These are phyloP conservation scores for Hypothenemus hampei DNA, from an alignment of 1,140 invertebrate species.

Conservation along the genomic window DNA sequence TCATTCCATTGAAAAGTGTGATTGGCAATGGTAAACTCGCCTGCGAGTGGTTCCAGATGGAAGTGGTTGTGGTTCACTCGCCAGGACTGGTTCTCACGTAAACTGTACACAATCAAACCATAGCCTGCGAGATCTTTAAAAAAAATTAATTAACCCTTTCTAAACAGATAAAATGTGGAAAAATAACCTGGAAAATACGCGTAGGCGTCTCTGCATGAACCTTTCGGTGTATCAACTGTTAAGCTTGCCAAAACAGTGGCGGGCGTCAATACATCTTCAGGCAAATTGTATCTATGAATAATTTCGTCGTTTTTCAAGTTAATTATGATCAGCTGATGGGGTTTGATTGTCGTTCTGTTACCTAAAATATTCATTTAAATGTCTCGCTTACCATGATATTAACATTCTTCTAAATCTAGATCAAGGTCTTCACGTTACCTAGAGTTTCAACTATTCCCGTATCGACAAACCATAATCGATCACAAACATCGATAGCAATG, in stretches of 20 bases:
- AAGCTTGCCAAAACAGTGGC: slow-evolving; percentile 55
- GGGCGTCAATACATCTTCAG: slow-evolving; percentile 44
- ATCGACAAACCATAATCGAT: slow-evolving; percentile 70
- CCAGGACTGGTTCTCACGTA: slow-evolving; percentile 60
- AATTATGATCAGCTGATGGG: slow-evolving; percentile 59
- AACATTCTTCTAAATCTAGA: not conserved
- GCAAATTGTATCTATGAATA: slow-evolving; percentile 46
- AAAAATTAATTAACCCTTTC: slow-evolving; percentile 24
- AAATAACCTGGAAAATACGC: slow-evolving; percentile 60
- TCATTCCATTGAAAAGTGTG: slow-evolving; percentile 65
- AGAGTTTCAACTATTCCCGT: slow-evolving; percentile 58
- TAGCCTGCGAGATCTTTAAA: slow-evolving; percentile 50
- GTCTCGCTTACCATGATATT: not conserved
- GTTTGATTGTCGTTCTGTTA: slow-evolving; percentile 51
- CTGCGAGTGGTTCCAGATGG: slow-evolving; percentile 62
- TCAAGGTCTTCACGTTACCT: slow-evolving; percentile 31
- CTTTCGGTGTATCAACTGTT: slow-evolving; percentile 56
- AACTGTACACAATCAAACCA: slow-evolving; percentile 64
- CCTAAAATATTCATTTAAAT: slow-evolving; percentile 42
- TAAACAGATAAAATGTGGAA: not conserved
- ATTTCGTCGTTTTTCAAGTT: slow-evolving; percentile 56
- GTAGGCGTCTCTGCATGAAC: slow-evolving; percentile 59
- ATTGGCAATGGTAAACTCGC: slow-evolving; percentile 63
- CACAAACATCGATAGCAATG: slow-evolving; percentile 59
- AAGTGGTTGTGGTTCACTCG: slow-evolving; percentile 68